Percentiles rank a stretch among this genome's conserved stretches.
Evolutionary conservation across 53 echinoderm and acorn worm species (phyloP).

Genomic region (Holothuria leucospilota): DNA sequence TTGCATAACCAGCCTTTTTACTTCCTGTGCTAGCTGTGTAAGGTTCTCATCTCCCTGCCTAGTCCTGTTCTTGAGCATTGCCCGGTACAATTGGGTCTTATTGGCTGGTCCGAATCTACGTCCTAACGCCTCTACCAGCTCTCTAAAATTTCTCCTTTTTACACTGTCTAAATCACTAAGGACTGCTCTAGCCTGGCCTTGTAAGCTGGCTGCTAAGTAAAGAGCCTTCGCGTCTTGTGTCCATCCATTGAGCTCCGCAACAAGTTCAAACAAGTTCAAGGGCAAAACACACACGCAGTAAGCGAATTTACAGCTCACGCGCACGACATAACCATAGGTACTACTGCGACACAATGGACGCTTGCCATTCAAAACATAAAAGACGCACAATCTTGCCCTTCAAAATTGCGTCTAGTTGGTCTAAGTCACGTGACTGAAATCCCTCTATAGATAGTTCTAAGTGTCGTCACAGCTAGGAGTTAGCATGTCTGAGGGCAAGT

Average conservation of each 20-base stretch:
- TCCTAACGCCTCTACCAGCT: neutral
- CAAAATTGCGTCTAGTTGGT: no score
- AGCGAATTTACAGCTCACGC: no score
- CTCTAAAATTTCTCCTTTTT: constrained; percentile 5
- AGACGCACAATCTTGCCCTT: no score
- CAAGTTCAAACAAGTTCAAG: constrained; percentile 59
- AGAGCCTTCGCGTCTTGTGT: constrained; percentile 23
- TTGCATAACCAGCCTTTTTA: constrained; percentile 35
- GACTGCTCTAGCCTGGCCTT: constrained; percentile 26
- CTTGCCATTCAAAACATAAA: no score
- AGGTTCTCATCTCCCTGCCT: neutral
- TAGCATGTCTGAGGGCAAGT: no score
- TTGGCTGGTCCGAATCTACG: constrained; percentile 11
- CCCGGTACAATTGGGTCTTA: constrained; percentile 16
- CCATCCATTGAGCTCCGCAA: constrained; percentile 65
- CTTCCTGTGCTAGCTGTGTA: constrained; percentile 24
- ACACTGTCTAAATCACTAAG: constrained; percentile 20
- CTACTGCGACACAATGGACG: no score
- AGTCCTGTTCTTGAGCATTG: constrained; percentile 25
- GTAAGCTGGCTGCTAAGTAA: constrained; percentile 27
- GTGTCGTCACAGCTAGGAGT: no score
- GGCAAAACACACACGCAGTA: no score
- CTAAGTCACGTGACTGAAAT: no score
- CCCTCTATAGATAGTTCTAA: no score
- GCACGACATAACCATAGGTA: no score